phyloP scores from a whole-genome alignment of 2,113 vertebrate species.

The Marcusenius ussheri region DNA sequence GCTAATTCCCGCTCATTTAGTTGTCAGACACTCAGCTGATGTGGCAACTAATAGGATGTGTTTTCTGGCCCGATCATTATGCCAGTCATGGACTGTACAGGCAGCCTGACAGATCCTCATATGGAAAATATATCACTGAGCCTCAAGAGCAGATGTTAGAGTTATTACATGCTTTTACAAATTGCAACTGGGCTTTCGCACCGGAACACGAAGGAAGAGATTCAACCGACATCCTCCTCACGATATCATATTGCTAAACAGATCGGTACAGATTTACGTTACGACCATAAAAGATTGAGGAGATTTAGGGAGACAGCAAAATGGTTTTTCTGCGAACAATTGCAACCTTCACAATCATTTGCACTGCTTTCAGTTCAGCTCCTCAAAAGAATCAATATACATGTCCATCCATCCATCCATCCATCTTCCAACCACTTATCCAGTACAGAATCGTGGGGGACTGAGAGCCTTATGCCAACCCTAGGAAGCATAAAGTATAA shows the following conservation, averaged over 20 bases:
- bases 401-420: neutral
- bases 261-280: constrained; percentile 27
- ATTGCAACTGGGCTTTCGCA: neutral
- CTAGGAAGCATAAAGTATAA: neutral
- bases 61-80: constrained; percentile 27
- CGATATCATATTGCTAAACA: constrained; percentile 30
- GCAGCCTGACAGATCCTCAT: constrained; percentile 10
- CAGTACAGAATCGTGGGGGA: neutral
- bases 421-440: neutral
- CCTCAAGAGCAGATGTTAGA: neutral
- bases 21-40: constrained; percentile 16
- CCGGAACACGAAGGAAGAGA: neutral
- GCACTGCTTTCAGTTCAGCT: neutral
- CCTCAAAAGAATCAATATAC: neutral
- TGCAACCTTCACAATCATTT: neutral
- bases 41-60: constrained; percentile 39
- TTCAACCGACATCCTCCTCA: constrained; percentile 16
- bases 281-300: constrained; percentile 39
- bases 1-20: constrained; percentile 32
- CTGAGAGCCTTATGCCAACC: neutral
- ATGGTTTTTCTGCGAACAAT: neutral
- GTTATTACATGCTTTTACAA: constrained; percentile 3
- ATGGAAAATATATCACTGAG: constrained; percentile 8
- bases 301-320: neutral
- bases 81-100: constrained; percentile 21